Evolutionary conservation across 1,140 invertebrate genomes (phyloP).

Genomic region (Portunus trituberculatus): DNA sequence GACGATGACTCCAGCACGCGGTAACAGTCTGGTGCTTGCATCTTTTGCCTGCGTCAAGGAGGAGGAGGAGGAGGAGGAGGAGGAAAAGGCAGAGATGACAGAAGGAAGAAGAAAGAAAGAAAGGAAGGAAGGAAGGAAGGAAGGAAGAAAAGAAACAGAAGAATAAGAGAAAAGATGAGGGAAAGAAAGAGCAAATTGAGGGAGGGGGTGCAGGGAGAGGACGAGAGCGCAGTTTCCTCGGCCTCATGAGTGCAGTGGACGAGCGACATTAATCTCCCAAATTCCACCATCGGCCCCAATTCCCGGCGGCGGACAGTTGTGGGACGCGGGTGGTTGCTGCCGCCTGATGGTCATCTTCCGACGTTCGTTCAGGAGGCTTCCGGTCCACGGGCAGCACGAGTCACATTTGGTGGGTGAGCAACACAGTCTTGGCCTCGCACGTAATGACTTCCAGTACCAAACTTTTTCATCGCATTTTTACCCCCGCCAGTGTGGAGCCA

Average conservation of each 20-base stretch:
- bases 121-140: neutral
- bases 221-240: neutral
- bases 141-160: neutral
- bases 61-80: neutral
- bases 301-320: neutral
- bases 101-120: neutral
- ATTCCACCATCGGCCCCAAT: neutral
- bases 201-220: neutral
- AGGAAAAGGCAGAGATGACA: neutral
- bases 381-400: neutral
- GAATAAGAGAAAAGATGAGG: conserved; percentile 18
- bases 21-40: neutral
- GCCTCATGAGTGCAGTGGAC: neutral
- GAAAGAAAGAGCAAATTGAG: conserved; percentile 4
- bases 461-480: too few species aligned
- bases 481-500: too few species aligned
- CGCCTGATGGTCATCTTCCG: neutral
- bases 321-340: neutral
- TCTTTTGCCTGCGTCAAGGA: neutral
- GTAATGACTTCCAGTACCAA: too few species aligned
- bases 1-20: too few species aligned
- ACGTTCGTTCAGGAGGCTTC: neutral
- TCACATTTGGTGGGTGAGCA: neutral
- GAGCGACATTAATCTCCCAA: neutral
- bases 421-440: too few species aligned